Conservation (phyloP, 2,888 invertebrate genomes). For the Rhaphigaster nebulosa region DNA sequence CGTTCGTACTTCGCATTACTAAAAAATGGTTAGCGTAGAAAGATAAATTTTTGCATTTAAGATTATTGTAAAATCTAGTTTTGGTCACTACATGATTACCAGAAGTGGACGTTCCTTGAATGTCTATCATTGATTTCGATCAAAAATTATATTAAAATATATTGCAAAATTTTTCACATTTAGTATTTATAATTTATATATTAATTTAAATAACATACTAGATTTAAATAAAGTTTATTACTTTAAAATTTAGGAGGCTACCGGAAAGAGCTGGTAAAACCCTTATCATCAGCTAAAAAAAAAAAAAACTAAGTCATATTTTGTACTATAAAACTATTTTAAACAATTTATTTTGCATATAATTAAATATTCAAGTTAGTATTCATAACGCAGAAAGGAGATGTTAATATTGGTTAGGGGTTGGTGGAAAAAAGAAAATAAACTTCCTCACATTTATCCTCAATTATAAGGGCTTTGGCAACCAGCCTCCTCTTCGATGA, state of each 20-base stretch:
- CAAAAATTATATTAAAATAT: too few species aligned
- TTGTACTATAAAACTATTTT: neutral
- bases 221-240: too few species aligned
- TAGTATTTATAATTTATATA: too few species aligned
- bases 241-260: neutral
- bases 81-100: too few species aligned
- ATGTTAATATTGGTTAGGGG: conserved; percentile 2
- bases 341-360: neutral
- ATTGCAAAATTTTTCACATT: too few species aligned
- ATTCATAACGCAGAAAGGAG: neutral
- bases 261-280: neutral
- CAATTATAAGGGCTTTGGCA: conserved; percentile 20
- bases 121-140: too few species aligned
- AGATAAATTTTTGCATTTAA: too few species aligned
- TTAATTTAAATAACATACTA: too few species aligned
- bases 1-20: too few species aligned
- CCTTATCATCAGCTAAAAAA: neutral
- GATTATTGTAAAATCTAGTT: too few species aligned
- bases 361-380: neutral
- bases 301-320: neutral
- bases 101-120: too few species aligned
- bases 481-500: neutral
- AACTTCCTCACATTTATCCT: conserved; percentile 28
- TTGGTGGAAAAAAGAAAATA: neutral
- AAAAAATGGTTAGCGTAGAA: too few species aligned